Evolutionary conservation across 2,797 vertebrate genomes (phyloP).

Genomic region (Glossophaga mutica): DNA sequence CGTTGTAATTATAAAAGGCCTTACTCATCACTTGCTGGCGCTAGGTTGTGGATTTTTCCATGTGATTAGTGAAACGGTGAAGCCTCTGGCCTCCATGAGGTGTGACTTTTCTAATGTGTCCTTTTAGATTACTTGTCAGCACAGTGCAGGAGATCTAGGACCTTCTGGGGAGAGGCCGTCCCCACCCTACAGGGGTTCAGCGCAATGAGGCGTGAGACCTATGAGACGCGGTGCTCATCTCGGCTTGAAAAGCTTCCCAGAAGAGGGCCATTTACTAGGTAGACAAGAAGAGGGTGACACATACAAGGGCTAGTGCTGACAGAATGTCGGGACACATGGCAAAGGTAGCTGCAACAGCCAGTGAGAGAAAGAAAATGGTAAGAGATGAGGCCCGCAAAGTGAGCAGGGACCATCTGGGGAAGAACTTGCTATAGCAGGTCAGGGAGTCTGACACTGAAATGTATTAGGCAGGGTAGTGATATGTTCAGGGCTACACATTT

Average conservation of each 20-base stretch:
- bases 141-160: neutral
- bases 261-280: neutral
- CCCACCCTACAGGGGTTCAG: neutral
- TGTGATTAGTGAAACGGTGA: neutral
- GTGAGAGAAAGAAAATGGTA: neutral
- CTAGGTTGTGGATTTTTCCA: neutral
- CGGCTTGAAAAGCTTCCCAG: neutral
- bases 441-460: neutral
- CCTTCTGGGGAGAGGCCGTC: neutral
- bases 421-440: neutral
- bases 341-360: neutral
- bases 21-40: neutral
- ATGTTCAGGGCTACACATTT: neutral
- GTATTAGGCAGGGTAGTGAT: neutral
- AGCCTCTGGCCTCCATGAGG: neutral
- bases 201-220: neutral
- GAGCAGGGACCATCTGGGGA: neutral
- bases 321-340: neutral
- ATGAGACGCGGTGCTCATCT: neutral
- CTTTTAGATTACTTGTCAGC: neutral
- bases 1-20: neutral
- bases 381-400: neutral
- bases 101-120: neutral
- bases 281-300: neutral
- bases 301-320: neutral